Evolutionary conservation across 2,797 vertebrate species (phyloP), one percentile per base, ranked within the genome.

Genomic region (Epinephelus malabaricus): DNA sequence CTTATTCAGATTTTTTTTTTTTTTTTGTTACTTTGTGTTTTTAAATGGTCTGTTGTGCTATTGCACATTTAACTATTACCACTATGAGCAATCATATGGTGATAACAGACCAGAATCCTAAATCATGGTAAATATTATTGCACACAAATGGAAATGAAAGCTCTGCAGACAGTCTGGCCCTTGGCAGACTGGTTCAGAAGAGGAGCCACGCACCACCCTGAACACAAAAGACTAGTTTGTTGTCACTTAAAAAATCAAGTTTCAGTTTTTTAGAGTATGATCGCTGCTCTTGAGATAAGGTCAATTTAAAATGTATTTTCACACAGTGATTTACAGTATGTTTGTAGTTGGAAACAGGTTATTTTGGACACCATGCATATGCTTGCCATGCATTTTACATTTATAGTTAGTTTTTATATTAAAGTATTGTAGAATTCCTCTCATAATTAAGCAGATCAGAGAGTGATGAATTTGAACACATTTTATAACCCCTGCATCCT

Each of bases 61-160:
- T 19, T 34, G 13, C 47, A 59, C n/a, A 23, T 14, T 43, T 19
- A 65, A 8, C 14, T 18, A 5, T 62, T 15, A 40, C 43, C 15
- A 47, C 5, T n/a, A 25, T 46, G 5, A 14, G n/a, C 12, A 55
- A 0, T 34, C 2, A 6, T 9, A 27, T 5, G 8, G 47, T 75
- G 2, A 47, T 68, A 21, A 66, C 27, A 64, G 9, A 43, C 40
- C 9, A 25, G 21, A 34, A n/a, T 67, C 13, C 34, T 18, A 27
- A 23, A 49, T 56, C 0, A 18, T 14, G 1, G 1, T 64, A 18
- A 62, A 2, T 63, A 23, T 58, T 50, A 34, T 79, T 78, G 27
- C 63, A 58, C 59, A 75, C 45, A 75, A 72, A 54, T 69, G 38
- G 17, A 72, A 76, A 50, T 60, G 9, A 74, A 81, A 76, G 65